Evolutionary conservation across 2,113 vertebrate species (phyloP).

Genomic region (Arothron firmamentum): DNA sequence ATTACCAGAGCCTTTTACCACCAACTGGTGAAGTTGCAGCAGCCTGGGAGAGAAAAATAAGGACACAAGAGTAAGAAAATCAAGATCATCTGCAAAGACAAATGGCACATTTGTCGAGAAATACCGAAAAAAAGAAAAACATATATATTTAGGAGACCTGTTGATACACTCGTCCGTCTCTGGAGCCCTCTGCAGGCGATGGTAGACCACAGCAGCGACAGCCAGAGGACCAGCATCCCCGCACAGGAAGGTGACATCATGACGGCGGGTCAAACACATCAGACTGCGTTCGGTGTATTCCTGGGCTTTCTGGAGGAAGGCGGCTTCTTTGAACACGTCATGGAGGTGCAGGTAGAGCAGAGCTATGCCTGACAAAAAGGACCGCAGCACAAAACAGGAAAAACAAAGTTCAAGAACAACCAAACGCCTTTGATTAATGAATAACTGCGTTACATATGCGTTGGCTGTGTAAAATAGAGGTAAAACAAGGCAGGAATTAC

Average conservation of each 20-base stretch:
- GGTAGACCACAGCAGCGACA: slow-evolving; percentile 82
- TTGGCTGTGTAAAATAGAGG: too few species aligned
- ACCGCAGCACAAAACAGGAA: background rate
- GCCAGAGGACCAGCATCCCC: slow-evolving; percentile 89
- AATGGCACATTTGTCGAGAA: background rate
- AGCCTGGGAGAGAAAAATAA: slow-evolving; percentile 70
- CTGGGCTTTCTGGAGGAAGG: slow-evolving; percentile 81
- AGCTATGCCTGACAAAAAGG: slow-evolving; percentile 82
- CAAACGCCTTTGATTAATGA: too few species aligned
- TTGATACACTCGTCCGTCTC: slow-evolving; percentile 85
- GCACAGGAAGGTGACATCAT: slow-evolving; percentile 90
- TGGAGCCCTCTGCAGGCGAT: slow-evolving; percentile 80
- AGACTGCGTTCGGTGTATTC: slow-evolving; percentile 81
- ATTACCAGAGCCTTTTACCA: slow-evolving; percentile 73
- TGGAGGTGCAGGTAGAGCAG: slow-evolving; percentile 90
- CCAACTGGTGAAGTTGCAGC: slow-evolving; percentile 76
- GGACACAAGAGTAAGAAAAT: background rate
- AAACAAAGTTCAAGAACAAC: background rate
- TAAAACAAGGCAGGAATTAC: too few species aligned
- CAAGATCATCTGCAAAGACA: background rate
- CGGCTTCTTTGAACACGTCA: slow-evolving; percentile 79
- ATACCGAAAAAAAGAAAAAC: background rate
- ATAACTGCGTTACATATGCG: too few species aligned
- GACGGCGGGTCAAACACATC: slow-evolving; percentile 78
- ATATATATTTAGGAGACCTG: slow-evolving; percentile 69